phyloP scores from a whole-genome alignment of 2,113 vertebrate genomes.

The Dicerorhinus sumatrensis region DNA sequence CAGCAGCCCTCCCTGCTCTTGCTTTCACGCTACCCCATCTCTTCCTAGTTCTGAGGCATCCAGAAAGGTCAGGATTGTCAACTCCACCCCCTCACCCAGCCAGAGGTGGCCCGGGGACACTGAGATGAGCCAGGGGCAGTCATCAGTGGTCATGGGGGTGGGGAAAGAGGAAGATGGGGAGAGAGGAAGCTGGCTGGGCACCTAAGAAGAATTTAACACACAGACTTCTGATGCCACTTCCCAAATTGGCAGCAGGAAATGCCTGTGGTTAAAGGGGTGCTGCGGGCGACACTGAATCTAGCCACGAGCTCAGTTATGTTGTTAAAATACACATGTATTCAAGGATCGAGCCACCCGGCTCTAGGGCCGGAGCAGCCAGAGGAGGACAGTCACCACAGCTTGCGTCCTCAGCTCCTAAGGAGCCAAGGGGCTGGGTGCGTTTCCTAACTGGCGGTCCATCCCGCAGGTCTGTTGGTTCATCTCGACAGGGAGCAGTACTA shows the following conservation, averaged over 20 bases:
- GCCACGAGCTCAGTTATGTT: no score
- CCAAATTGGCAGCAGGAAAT: background rate
- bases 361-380: background rate
- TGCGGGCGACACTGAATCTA: background rate
- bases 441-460: background rate
- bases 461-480: background rate
- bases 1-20: background rate
- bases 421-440: accelerated
- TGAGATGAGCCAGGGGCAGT: background rate
- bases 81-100: background rate
- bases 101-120: background rate
- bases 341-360: background rate
- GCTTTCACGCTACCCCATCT: background rate
- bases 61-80: background rate
- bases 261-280: background rate
- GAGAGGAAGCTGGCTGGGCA: background rate
- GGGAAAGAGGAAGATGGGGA: background rate
- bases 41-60: background rate
- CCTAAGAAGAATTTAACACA: background rate
- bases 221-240: background rate
- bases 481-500: background rate
- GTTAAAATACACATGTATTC: background rate
- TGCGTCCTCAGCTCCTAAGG: background rate
- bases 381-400: background rate
- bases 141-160: background rate